A percentile compares a stretch with the other conserved stretches of the same genome.
Evolutionary conservation across 2,797 vertebrate species (phyloP).

Genomic region (Bryconaethiops microstoma): DNA sequence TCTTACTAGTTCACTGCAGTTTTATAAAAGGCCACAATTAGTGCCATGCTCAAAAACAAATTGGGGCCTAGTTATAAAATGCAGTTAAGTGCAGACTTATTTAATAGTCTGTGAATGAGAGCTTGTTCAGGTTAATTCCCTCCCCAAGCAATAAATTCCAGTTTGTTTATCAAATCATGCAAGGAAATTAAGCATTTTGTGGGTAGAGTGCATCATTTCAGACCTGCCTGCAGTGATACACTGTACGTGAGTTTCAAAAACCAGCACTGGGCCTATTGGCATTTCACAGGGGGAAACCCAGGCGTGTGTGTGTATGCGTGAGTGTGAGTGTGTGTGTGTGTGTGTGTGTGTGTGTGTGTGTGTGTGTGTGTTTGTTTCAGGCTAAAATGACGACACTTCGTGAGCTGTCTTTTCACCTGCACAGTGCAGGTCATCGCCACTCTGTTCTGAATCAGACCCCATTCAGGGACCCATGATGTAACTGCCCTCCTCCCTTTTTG

Average conservation of each 20-base stretch:
- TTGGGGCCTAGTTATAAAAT: no score
- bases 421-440: constrained; percentile 12
- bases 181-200: constrained; percentile 7
- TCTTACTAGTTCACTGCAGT: no score
- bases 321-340: constrained; percentile 29
- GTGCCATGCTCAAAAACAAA: no score
- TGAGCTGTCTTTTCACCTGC: constrained; percentile 38
- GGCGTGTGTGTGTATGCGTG: constrained; percentile 32
- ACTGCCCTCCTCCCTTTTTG: constrained; percentile 57
- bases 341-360: constrained; percentile 39
- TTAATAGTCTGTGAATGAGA: not conserved
- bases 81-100: not conserved
- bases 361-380: constrained; percentile 47
- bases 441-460: constrained; percentile 63
- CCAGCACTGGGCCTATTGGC: not conserved
- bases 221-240: not conserved
- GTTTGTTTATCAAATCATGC: not conserved
- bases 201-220: constrained; percentile 22
- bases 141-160: no score
- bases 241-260: not conserved
- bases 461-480: constrained; percentile 68
- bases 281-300: constrained; percentile 30
- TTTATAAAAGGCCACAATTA: no score
- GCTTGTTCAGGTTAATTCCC: not conserved
- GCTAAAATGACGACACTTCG: constrained; percentile 42